Base-by-base conservation (phyloP, 2,797 vertebrate genomes). In the Setipinna tenuifilis region DNA sequence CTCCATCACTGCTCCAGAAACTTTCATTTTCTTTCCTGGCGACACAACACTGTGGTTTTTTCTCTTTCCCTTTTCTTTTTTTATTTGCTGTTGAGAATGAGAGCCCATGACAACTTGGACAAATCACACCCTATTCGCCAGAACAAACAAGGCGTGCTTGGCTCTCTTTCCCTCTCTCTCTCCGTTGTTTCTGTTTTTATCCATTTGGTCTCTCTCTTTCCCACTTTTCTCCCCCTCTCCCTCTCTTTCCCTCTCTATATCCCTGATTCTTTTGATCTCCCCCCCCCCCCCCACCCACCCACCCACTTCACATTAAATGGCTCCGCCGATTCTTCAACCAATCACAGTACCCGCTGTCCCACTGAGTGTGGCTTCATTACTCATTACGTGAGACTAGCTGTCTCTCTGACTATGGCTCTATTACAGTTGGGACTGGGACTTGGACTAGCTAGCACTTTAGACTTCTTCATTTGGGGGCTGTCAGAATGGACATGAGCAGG, bases 1-100 rank as follows among this genome's bases (percentile, higher is more conserved):
- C 83, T 83, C 82, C 82, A 87, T 88, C 86, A 71, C 61, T 65
- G 61, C n/a, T 65, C n/a, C 61, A 65, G 61, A 65, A 9, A 65
- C 6, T 23, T 65, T n/a, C 61, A 65, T 65, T 65, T 65, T 23
- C 61, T 25, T 9, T 23, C 61, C 10, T n/a, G n/a, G n/a, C 3
- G 6, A 65, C 19, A 21, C 16, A 65, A 65, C 61, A 65, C 61
- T 61, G 58, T 61, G 17, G 6, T 61, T n/a, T 61, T 54, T 54
- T 0, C 50, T 7, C 7, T 14, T 54, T 54, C 50, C 14, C 50
- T 54, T 14, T 14, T 54, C 50, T 54, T 54, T 54, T 54, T 54
- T 54, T 14, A 54, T 5, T 31, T 16, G 25, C 23, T 31, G 9
- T 25, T 68, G 62, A 10, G 25, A 31, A 28, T 68, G 25, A 68